These are phyloP conservation scores for Drosophila rellima DNA, from an alignment of 2,888 invertebrate species.

Conservation along the genomic window DNA sequence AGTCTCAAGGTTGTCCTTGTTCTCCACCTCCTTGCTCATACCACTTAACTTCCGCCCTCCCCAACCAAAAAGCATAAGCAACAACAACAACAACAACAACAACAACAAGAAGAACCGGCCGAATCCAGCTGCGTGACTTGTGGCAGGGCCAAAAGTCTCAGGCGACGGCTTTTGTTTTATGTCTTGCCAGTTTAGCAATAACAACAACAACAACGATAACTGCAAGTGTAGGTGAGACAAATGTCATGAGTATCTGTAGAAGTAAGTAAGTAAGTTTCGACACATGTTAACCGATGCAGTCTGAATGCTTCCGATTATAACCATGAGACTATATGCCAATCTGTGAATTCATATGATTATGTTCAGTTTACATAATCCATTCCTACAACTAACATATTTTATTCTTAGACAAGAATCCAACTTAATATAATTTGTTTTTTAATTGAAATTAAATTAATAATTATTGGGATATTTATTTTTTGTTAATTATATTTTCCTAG, in stretches of 20 bases:
- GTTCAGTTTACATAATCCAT: neutral
- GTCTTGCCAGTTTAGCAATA: slow-evolving; percentile 44
- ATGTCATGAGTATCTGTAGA: slow-evolving; percentile 23
- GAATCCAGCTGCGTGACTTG: slow-evolving; percentile 45
- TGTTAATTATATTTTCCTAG: no score
- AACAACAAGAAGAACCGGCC: slow-evolving; percentile 6
- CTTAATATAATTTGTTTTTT: no score
- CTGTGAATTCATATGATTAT: neutral
- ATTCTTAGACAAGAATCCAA: no score
- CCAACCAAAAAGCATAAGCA: neutral
- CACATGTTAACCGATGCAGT: slow-evolving; percentile 30
- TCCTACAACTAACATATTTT: no score
- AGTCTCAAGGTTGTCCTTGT: slow-evolving; percentile 69
- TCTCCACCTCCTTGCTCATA: slow-evolving; percentile 14
- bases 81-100: slow-evolving; percentile 9
- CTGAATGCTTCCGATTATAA: slow-evolving; percentile 25
- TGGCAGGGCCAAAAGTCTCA: slow-evolving; percentile 13
- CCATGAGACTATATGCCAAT: slow-evolving; percentile 1
- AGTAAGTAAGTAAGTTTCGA: slow-evolving; percentile 20
- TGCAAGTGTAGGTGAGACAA: slow-evolving; percentile 50
- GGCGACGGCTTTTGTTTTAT: slow-evolving; percentile 54
- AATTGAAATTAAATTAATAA: no score
- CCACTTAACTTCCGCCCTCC: slow-evolving; percentile 2
- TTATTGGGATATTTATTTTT: no score
- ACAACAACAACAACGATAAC: slow-evolving; percentile 29